phyloP scores from a whole-genome alignment of 2,797 vertebrate species.

The Danio aesculapii region DNA sequence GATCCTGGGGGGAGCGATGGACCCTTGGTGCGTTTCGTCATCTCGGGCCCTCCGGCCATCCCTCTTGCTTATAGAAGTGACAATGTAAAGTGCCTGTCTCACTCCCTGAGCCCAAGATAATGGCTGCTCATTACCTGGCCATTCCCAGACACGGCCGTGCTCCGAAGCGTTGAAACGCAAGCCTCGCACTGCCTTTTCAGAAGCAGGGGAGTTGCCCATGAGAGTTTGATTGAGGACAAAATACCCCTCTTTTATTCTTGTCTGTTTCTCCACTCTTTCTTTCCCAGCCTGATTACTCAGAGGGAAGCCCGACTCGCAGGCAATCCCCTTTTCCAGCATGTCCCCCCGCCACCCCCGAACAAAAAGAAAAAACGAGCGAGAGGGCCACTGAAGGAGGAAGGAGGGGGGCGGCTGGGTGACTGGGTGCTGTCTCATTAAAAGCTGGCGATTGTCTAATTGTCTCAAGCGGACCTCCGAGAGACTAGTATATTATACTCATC shows the following conservation, averaged over 20 bases:
- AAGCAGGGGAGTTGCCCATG: conserved; percentile 61
- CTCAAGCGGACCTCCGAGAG: conserved; percentile 97
- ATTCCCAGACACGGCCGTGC: conserved; percentile 73
- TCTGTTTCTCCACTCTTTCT: conserved; percentile 43
- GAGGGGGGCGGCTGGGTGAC: conserved; percentile 70
- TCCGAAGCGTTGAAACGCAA: conserved; percentile 57
- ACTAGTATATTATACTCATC: conserved; percentile 99
- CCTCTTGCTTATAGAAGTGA: conserved; percentile 78
- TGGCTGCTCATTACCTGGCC: conserved; percentile 80
- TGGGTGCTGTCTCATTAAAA: conserved; percentile 99
- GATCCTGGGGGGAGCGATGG: conserved; percentile 66
- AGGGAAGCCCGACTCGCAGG: conserved; percentile 55
- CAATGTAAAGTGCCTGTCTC: conserved; percentile 75
- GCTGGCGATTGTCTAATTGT: conserved; percentile 99
- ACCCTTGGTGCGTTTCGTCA: conserved; percentile 76
- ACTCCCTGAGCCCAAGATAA: conserved; percentile 76
- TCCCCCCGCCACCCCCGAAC: conserved; percentile 67
- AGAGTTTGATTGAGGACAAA: conserved; percentile 65
- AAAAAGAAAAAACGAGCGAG: conserved; percentile 35
- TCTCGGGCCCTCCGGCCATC: conserved; percentile 71
- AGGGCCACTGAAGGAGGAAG: conserved; percentile 68
- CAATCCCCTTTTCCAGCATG: conserved; percentile 54
- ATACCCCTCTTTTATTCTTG: conserved; percentile 59
- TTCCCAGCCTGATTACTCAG: conserved; percentile 57
- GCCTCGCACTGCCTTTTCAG: conserved; percentile 43